Evolutionary conservation across 2,888 invertebrate genomes (phyloP), one percentile per base, ranked within the genome.

Genomic region (Pseudococcus viburni): DNA sequence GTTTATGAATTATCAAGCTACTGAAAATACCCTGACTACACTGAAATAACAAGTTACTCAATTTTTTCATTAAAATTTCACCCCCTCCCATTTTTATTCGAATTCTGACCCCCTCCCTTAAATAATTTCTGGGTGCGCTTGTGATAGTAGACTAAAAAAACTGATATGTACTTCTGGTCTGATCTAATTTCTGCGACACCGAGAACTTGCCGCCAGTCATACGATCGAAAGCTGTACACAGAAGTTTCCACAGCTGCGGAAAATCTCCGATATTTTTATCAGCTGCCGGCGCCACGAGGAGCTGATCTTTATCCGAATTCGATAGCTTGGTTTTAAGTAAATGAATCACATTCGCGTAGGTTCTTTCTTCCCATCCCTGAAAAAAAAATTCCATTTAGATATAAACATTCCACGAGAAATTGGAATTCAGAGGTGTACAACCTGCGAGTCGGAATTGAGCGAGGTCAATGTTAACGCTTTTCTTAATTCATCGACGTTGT

Each of bases 311-410:
- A 33, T 33, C 26, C 26, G 26, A 33, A 33, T 33, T 33, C 26
- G 26, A 33, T 33, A 33, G 26, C 26, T 33, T 33, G 26, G 26
- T 94, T 89, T 94, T 93, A 46, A 95, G 91, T 64, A 96, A 92
- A 90, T 94, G 94, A 17, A 94, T 93, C 77, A 96, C 91, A 0
- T 94, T 93, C 89, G 94, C 94, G 90, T 95, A 94, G 1, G 94
- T 94, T 4, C 94, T 93, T 91, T 96, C 96, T 91, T 96, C 96
- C 96, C 96, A 96, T 90, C 95, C 95, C 96, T 96, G 90, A 85
- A 92, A 91, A 80, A 80, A 26, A 68, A 11, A 22, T 26, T 68
- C 22, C 22, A 15, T 22, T 26, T 19, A 68, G 22, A 6, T 19
- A 68, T 68, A 6, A 64, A 64, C 68, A n/a, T 19, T 59, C 19